These are phyloP conservation scores for Dermatemys mawii DNA, from an alignment of 2,113 vertebrate genomes.

Conservation along the genomic window DNA sequence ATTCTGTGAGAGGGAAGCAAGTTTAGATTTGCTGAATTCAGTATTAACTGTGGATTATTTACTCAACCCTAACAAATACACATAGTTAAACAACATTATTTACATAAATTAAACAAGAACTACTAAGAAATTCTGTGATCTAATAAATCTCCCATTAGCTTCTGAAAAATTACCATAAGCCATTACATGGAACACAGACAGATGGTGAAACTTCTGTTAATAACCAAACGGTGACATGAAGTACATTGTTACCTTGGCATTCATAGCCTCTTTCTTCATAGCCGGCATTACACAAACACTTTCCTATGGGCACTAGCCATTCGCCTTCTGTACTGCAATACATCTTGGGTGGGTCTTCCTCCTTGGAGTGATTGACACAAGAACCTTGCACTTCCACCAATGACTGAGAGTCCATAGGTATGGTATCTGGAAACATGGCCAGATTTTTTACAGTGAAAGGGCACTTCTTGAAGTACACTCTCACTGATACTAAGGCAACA, in stretches of 20 bases:
- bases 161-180: not conserved
- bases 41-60: not conserved
- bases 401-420: conserved; percentile 97
- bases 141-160: not conserved
- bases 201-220: not conserved
- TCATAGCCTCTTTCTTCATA: conserved; percentile 91
- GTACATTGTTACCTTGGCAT: conserved; percentile 91
- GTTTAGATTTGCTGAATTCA: not conserved
- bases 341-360: conserved; percentile 97
- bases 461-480: conserved; percentile 99
- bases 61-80: not conserved
- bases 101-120: not conserved
- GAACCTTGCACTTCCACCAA: conserved; percentile 95
- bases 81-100: not conserved
- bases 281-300: conserved; percentile 94
- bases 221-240: not conserved
- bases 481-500: conserved; percentile 86
- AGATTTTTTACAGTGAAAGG: conserved; percentile 94
- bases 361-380: conserved; percentile 97
- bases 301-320: conserved; percentile 99
- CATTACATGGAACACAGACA: not conserved
- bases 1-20: not conserved
- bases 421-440: conserved; percentile 95
- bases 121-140: not conserved
- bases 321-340: conserved; percentile 99